A percentile compares a stretch with the other conserved stretches of the same genome.
These are phyloP conservation scores for Centropus bengalensis DNA, from an alignment of 2,113 vertebrate species.

Conservation along the genomic window DNA sequence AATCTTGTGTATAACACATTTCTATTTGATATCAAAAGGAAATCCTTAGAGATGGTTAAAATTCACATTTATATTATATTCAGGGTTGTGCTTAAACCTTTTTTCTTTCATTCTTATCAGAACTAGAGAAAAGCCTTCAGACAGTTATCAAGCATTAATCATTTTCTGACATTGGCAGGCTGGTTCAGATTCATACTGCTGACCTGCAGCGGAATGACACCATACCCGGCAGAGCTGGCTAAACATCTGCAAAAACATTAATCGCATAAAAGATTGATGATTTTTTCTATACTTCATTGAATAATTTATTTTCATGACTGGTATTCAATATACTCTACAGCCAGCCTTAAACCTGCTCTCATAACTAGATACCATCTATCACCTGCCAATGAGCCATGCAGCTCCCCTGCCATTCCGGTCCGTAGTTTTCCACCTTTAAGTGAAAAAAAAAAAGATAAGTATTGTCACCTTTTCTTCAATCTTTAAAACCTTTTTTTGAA, in stretches of 20 bases:
- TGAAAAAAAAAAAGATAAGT: not conserved
- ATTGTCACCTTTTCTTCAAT: not conserved
- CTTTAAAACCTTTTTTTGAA: not conserved
- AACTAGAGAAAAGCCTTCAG: not conserved
- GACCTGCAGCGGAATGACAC: not conserved
- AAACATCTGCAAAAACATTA: slow-evolving; percentile 3
- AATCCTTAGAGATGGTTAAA: not conserved
- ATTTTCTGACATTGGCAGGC: not conserved
- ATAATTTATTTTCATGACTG: slow-evolving; percentile 23
- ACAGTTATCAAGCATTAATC: not conserved
- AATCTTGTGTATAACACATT: not conserved
- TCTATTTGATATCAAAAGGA: not conserved
- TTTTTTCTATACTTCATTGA: slow-evolving; percentile 11
- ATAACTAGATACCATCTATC: not conserved
- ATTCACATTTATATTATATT: not conserved
- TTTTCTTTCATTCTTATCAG: not conserved
- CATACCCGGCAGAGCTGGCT: not conserved
- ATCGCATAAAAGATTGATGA: not conserved
- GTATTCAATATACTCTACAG: slow-evolving; percentile 3
- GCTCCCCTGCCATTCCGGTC: not conserved
- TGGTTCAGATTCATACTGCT: not conserved
- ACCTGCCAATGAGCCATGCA: not conserved
- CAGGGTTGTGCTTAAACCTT: not conserved
- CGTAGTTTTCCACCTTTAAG: not conserved
- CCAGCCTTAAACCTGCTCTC: not conserved